Evolutionary conservation across 2,888 invertebrate species (phyloP).

Genomic region (Callyntrura sp.): DNA sequence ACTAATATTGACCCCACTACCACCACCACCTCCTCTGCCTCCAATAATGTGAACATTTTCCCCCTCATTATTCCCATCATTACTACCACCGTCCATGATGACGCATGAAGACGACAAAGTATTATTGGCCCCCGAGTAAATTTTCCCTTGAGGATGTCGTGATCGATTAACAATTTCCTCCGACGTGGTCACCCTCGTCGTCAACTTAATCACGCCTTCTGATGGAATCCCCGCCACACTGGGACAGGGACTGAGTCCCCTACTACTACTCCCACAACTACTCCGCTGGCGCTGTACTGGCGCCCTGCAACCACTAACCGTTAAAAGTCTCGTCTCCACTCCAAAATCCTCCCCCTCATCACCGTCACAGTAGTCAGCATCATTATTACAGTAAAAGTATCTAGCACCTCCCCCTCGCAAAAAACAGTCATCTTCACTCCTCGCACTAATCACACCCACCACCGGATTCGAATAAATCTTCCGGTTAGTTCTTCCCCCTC

Average conservation of each 20-base stretch:
- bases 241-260: no score
- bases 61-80: conserved; percentile 35
- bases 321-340: conserved; percentile 32
- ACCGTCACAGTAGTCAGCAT: conserved; percentile 63
- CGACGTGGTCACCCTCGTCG: conserved; percentile 83
- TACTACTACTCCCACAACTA: neutral
- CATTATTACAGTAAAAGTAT: conserved; percentile 3
- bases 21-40: neutral
- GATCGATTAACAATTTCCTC: conserved; percentile 80
- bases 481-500: conserved; percentile 50
- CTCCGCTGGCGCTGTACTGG: neutral
- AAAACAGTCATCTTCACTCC: conserved; percentile 54
- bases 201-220: conserved; percentile 78
- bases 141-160: conserved; percentile 69
- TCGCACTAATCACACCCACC: conserved; percentile 64
- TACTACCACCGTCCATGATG: conserved; percentile 28
- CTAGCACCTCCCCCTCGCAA: neutral
- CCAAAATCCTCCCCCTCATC: conserved; percentile 61
- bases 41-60: conserved; percentile 37
- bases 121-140: conserved; percentile 17
- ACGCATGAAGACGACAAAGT: conserved; percentile 5
- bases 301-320: neutral
- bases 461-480: conserved; percentile 72
- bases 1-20: neutral
- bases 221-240: no score